These are phyloP conservation scores for Euplexia lucipara DNA, from an alignment of 2,888 invertebrate species.

Conservation along the genomic window DNA sequence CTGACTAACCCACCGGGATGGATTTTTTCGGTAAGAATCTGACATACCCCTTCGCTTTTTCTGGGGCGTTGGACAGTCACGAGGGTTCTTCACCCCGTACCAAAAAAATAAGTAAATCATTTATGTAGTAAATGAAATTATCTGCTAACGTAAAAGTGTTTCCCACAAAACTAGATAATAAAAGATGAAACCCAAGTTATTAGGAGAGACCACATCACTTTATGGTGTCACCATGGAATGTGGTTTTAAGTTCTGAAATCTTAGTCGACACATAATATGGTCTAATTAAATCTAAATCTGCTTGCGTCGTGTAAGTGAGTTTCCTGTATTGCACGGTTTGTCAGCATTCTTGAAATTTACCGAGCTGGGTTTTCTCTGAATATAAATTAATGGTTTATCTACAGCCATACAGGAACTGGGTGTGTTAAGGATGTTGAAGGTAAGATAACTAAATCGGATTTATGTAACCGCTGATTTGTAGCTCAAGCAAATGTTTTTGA, in stretches of 20 bases:
- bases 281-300: conserved; percentile 36
- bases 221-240: conserved; percentile 21
- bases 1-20: too few species aligned
- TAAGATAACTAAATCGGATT: conserved; percentile 1
- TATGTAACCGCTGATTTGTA: too few species aligned
- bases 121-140: too few species aligned
- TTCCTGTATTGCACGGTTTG: conserved; percentile 55
- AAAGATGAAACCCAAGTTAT: conserved; percentile 13
- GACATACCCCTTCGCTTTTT: too few species aligned
- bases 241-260: conserved; percentile 16
- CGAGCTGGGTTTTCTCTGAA: conserved; percentile 17
- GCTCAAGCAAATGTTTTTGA: too few species aligned
- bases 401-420: conserved; percentile 36
- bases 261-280: conserved; percentile 18
- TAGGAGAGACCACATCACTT: background rate
- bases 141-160: background rate
- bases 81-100: background rate
- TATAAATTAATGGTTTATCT: background rate
- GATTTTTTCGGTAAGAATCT: too few species aligned
- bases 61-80: too few species aligned
- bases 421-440: background rate
- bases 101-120: background rate
- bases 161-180: background rate
- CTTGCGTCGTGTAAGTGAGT: conserved; percentile 45
- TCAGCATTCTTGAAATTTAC: conserved; percentile 35